Conservation (phyloP, 1,140 invertebrate species). For the Antheraea pernyi region DNA sequence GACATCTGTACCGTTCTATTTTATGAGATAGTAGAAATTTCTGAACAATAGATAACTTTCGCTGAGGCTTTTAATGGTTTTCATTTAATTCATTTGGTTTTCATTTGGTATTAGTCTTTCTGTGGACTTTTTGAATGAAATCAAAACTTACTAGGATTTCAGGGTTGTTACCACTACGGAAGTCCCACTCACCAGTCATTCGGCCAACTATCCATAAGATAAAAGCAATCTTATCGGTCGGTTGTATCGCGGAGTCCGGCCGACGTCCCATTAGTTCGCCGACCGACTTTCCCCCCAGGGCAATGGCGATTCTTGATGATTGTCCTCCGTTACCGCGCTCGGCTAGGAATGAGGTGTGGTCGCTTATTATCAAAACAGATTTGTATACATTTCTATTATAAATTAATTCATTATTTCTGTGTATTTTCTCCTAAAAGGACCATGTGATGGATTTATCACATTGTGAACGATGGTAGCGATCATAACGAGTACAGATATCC, state of each 20-base stretch:
- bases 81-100: too few species aligned
- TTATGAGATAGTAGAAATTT: not conserved
- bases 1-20: too few species aligned
- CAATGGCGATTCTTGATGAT: slow-evolving; percentile 37
- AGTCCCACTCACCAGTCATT: slow-evolving; percentile 5
- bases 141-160: not conserved
- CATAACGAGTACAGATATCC: too few species aligned
- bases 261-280: slow-evolving; percentile 43
- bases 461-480: too few species aligned
- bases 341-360: slow-evolving; percentile 14
- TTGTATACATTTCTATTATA: not conserved
- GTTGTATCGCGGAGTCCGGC: slow-evolving; percentile 36
- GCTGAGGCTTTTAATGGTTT: too few species aligned
- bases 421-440: not conserved
- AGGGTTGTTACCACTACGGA: not conserved
- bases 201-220: slow-evolving; percentile 28
- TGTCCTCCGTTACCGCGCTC: slow-evolving; percentile 28
- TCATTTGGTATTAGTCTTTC: not conserved
- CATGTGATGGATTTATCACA: too few species aligned
- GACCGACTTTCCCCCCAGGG: slow-evolving; percentile 58
- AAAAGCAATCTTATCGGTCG: slow-evolving; percentile 48
- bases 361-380: slow-evolving; percentile 10
- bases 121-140: not conserved
- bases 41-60: not conserved
- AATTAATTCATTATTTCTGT: not conserved